Conservation (phyloP, 2,797 vertebrate species). For the Pangasius sanitwongsei region DNA sequence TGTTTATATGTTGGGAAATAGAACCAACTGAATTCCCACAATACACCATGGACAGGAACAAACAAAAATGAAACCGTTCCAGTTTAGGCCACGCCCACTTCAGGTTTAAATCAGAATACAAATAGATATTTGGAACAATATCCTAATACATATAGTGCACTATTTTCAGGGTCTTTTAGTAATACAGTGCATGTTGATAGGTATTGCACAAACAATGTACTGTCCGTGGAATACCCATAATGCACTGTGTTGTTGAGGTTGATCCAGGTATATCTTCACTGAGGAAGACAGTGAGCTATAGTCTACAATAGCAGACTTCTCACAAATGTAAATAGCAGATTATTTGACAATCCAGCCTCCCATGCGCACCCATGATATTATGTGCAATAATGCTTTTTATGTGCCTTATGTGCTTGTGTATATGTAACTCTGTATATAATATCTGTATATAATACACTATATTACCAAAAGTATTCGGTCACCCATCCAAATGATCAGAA, state of each 20-base stretch:
- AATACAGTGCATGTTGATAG: background rate
- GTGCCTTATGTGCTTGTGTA: background rate
- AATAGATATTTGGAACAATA: background rate
- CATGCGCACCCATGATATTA: background rate
- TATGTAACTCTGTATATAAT: slow-evolving; percentile 4
- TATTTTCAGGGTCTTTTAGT: background rate
- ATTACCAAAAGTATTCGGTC: too few relatives aligned
- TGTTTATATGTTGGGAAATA: background rate
- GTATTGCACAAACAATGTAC: background rate
- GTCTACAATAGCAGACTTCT: background rate
- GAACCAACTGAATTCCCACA: background rate
- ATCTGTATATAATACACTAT: background rate
- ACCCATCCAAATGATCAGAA: too few relatives aligned
- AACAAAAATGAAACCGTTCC: background rate
- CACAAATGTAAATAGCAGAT: background rate
- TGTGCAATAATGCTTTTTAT: background rate
- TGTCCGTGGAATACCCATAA: background rate
- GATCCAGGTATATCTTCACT: background rate
- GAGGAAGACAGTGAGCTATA: background rate
- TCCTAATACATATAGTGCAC: background rate
- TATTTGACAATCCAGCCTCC: background rate
- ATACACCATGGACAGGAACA: background rate
- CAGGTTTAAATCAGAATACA: background rate
- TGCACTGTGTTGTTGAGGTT: background rate
- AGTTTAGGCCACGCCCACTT: background rate